Evolutionary conservation across 2,888 invertebrate genomes (phyloP).

Genomic region (Baronia brevicornis): DNA sequence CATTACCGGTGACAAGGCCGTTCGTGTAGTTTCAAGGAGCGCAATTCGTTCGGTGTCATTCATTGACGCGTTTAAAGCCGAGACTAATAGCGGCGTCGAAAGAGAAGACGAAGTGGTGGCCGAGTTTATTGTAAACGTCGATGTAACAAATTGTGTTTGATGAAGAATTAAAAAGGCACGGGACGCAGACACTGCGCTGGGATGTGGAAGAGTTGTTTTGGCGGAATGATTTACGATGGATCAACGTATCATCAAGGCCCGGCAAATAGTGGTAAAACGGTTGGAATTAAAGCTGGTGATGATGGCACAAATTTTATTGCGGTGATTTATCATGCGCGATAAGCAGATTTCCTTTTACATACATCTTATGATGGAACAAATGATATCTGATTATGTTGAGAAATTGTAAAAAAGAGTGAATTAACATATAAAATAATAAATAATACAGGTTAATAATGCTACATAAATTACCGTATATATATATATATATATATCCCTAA

Average conservation of each 20-base stretch:
- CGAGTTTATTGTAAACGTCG: conserved; percentile 20
- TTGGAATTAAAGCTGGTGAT: conserved; percentile 9
- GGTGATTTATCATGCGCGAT: conserved; percentile 24
- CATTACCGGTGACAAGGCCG: conserved; percentile 33
- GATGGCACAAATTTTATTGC: conserved; percentile 21
- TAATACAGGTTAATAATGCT: too few relatives aligned
- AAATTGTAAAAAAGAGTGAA: conserved; percentile 11
- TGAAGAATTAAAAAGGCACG: conserved; percentile 23
- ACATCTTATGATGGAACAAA: too few relatives aligned
- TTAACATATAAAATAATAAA: too few relatives aligned
- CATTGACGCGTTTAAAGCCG: conserved; percentile 27
- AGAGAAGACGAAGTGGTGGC: conserved; percentile 20
- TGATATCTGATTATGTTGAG: conserved; percentile 9
- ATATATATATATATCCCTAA: too few relatives aligned
- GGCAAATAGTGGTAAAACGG: conserved; percentile 33
- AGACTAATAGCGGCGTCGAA: conserved; percentile 15
- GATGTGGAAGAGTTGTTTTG: conserved; percentile 34
- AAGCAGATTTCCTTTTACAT: conserved; percentile 1
- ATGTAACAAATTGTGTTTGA: conserved; percentile 20
- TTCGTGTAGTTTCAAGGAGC: conserved; percentile 15
- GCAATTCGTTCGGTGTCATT: conserved; percentile 22
- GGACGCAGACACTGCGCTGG: conserved; percentile 19
- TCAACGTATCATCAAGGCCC: conserved; percentile 43
- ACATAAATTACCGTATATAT: too few relatives aligned
- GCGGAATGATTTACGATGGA: conserved; percentile 45